phyloP scores from a whole-genome alignment of 2,113 vertebrate genomes.

The Channa argus region DNA sequence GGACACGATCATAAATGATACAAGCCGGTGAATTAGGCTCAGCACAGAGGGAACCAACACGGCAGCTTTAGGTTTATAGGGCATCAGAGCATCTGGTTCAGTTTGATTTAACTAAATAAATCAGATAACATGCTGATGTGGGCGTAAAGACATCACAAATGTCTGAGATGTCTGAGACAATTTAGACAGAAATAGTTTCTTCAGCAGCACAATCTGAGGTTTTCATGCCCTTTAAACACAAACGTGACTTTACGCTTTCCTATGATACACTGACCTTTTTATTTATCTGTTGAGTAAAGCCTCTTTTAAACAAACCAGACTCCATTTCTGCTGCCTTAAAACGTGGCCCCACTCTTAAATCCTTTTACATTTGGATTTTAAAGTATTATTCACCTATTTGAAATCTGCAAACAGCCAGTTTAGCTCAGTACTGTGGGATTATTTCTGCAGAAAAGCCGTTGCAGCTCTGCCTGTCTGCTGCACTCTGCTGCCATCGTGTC shows the following conservation, averaged over 20 bases:
- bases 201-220: background rate
- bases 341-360: background rate
- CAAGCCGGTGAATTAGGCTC: too few relatives aligned
- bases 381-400: background rate
- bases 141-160: too few relatives aligned
- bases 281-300: background rate
- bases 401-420: background rate
- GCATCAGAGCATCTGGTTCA: too few relatives aligned
- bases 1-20: too few relatives aligned
- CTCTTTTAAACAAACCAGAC: background rate
- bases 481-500: conserved; percentile 7
- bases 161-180: too few relatives aligned
- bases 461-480: background rate
- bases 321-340: background rate
- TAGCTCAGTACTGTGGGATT: background rate
- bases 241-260: background rate
- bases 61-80: too few relatives aligned
- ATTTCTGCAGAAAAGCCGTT: conserved; percentile 5
- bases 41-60: too few relatives aligned
- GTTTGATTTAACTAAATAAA: too few relatives aligned
- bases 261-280: background rate
- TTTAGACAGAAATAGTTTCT: too few relatives aligned
- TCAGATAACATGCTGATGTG: too few relatives aligned
- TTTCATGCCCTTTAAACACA: background rate
- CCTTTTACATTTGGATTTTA: background rate